Base-by-base conservation (phyloP, 1,140 invertebrate species). In the Apocrypta bakeri region DNA sequence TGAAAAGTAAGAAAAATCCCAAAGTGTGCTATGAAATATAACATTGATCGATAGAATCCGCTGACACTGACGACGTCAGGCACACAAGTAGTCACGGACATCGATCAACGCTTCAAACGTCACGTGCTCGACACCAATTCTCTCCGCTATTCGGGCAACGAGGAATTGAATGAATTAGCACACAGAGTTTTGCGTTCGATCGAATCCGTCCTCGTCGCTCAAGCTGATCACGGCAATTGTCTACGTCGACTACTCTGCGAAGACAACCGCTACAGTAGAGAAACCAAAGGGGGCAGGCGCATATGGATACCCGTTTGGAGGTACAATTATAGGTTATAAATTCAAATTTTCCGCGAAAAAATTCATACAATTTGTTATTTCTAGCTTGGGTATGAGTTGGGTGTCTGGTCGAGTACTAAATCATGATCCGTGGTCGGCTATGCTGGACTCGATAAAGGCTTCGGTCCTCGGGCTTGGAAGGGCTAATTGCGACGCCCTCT, bases 291-390 rank as follows among this genome's bases (percentile, higher is more conserved):
- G 64, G 91, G 89, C 14, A 93, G 93, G 63, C 93, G 93, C 87
- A 93, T 95, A 84, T 95, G 94, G 94, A 87, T 95, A 69, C 95
- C 95, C 17, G 90, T 95, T 72, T 95, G 95, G 95, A 94, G 95
- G 95, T 95, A 92, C 90, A 89, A 7, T n/a, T n/a, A 9, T 0
- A 29, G 8, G 8, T 66, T 66, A 27, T 2, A 12, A 66, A 66
- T 29, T 66, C 25, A 11, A 66, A 25, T 66, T 56, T 56, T 21
- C 48, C 48, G 48, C 48, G 17, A 68, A 0, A 71, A 33, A n/a
- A 71, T n/a, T 21, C 0, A 4, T 71, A n/a, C 69, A 17, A 2
- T n/a, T 14, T 24, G 86, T 69, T 56, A 86, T 17, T 91, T 91
- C 75, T 87, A 94, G 94, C 86, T 89, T 94, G 76, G 94, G 93